Base-by-base conservation (phyloP, 2,888 invertebrate genomes). In the Cataglyphis livida region DNA sequence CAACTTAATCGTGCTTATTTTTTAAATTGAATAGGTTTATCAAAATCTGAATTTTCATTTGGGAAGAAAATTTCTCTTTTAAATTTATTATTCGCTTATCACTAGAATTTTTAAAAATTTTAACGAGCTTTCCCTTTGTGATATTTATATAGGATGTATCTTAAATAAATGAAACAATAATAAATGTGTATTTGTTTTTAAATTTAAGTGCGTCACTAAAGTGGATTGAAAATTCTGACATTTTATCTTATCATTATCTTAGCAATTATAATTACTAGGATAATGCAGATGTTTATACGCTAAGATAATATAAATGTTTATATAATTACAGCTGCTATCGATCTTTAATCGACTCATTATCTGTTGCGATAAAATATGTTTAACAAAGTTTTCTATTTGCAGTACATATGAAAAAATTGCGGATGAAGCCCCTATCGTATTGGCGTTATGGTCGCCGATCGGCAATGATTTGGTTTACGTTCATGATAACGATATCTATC, bases 401-500 rank as follows among this genome's bases (percentile, higher is more conserved):
- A 96, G 96, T 84, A 91, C 90, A 65, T 94, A 94, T 68, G 93
- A 93, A 66, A 94, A 94, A 75, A 93, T 97, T 25, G 96, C 96
- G 25, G 93, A 95, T 65, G 95, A 95, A 5, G 93, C 94, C 38
- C 95, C 95, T 3, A 92, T 97, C 28, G 96, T 97, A 89, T 95
- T 96, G n/a, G 97, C 96, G 6, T 92, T 95, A 0, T 97, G 96
- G 96, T 95, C 96, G 1, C 95, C 96, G 0, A 90, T 91, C 1
- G 95, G 95, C 21, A 95, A 95, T 88, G 95, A 95, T 0, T 89
- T 97, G 93, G 96, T 96, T 0, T 97, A 96, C 91, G 97, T 97
- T 0, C 95, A 95, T 74, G 94, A 96, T 61, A 97, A 97, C 91
- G 96, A 98, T 91, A 96, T 97, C 65, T 97, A 96, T 92, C 96